phyloP scores from a whole-genome alignment of 2,113 vertebrate species.

The Danionella cerebrum region DNA sequence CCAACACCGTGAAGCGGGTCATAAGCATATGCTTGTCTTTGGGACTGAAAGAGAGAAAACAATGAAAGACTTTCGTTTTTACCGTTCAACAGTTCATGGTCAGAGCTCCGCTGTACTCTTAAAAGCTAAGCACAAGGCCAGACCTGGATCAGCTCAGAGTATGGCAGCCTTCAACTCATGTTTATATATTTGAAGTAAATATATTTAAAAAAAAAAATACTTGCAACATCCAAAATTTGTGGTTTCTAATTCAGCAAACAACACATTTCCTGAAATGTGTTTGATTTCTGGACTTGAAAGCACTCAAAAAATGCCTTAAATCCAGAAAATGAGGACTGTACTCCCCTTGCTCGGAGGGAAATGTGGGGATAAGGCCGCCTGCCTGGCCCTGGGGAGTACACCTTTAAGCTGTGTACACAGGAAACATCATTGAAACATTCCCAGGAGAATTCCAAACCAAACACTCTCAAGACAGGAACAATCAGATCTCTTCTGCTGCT shows the following conservation, averaged over 20 bases:
- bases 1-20: constrained; percentile 36
- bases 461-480: background rate
- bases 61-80: background rate
- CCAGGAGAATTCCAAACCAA: constrained; percentile 17
- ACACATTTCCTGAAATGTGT: background rate
- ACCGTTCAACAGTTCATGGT: background rate
- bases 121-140: background rate
- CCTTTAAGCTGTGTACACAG: constrained; percentile 44
- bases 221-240: background rate
- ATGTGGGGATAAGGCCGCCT: constrained; percentile 33
- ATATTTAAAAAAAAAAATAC: background rate
- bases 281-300: constrained; percentile 12
- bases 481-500: background rate
- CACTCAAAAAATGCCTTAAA: constrained; percentile 5
- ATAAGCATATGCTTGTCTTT: constrained; percentile 38
- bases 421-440: constrained; percentile 41
- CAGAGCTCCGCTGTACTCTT: background rate
- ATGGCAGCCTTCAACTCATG: too few species aligned
- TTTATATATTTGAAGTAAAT: too few species aligned
- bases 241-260: constrained; percentile 10
- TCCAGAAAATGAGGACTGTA: constrained; percentile 30
- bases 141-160: constrained; percentile 18
- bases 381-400: constrained; percentile 40
- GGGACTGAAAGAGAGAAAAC: constrained; percentile 20
- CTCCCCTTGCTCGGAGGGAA: constrained; percentile 41